Evolutionary conservation across 2,113 vertebrate species (phyloP).

Genomic region (Spea bombifrons): DNA sequence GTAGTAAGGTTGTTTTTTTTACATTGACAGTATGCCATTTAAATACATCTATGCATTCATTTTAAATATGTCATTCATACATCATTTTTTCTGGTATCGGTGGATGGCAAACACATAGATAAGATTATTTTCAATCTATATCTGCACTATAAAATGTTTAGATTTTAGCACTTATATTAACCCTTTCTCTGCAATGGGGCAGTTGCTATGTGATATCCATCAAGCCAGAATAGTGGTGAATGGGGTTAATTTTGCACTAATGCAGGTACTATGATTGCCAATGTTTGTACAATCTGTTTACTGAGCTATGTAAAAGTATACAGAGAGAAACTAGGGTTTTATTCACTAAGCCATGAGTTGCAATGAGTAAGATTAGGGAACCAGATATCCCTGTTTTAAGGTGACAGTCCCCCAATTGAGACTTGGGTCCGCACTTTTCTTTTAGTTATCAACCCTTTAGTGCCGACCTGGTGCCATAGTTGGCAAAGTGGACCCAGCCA

Average conservation of each 20-base stretch:
- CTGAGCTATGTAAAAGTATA: too few species aligned
- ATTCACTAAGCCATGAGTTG: too few species aligned
- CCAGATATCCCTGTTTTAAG: too few species aligned
- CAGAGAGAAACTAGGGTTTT: too few species aligned
- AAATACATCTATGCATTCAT: slow-evolving; percentile 35
- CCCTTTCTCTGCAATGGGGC: not conserved
- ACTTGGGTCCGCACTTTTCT: too few species aligned
- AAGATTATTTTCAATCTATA: slow-evolving; percentile 38
- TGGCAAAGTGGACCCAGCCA: too few species aligned
- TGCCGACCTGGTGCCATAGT: too few species aligned
- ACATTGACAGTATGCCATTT: slow-evolving; percentile 21
- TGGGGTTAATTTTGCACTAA: not conserved
- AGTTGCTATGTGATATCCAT: not conserved
- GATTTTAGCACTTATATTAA: slow-evolving; percentile 11
- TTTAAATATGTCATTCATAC: not conserved
- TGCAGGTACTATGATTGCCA: not conserved
- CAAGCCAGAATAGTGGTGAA: not conserved
- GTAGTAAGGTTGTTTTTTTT: slow-evolving; percentile 16
- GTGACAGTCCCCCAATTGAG: too few species aligned
- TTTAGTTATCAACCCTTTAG: too few species aligned
- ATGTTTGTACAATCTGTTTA: not conserved
- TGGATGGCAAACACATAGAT: slow-evolving; percentile 8
- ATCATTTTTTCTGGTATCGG: not conserved
- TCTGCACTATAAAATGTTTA: slow-evolving; percentile 31
- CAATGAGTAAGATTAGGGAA: too few species aligned